phyloP scores from a whole-genome alignment of 2,888 invertebrate species.

The Spatulosminthurus flaviceps region DNA sequence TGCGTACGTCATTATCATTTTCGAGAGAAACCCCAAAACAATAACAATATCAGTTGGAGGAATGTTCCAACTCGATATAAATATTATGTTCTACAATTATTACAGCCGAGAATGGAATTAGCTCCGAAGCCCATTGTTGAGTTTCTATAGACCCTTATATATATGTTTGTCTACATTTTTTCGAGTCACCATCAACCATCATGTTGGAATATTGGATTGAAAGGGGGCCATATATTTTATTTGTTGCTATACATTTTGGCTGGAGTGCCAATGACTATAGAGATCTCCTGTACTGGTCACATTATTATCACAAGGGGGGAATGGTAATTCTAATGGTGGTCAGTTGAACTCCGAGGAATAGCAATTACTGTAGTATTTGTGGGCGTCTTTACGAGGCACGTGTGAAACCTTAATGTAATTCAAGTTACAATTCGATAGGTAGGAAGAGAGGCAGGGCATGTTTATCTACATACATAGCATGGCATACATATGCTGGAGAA shows the following conservation, averaged over 20 bases:
- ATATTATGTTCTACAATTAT: not conserved
- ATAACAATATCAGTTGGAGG: not conserved
- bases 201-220: not conserved
- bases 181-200: not conserved
- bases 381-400: constrained; percentile 4
- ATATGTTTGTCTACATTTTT: too few relatives aligned
- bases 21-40: not conserved
- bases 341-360: constrained; percentile 9
- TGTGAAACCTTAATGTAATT: constrained; percentile 45
- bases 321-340: constrained; percentile 14
- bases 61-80: not conserved
- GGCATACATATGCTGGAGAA: not conserved
- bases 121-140: not conserved
- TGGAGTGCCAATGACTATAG: too few relatives aligned
- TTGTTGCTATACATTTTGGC: too few relatives aligned
- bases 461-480: too few relatives aligned
- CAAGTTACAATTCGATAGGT: not conserved
- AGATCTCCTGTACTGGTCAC: constrained; percentile 2
- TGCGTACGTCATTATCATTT: constrained; percentile 5
- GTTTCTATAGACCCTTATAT: not conserved
- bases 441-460: not conserved
- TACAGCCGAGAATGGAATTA: not conserved
- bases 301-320: constrained; percentile 8
- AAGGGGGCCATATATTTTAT: not conserved
- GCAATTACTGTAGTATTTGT: constrained; percentile 19